Conservation (phyloP, 2,797 vertebrate species). For the Gallinago nigripennis region DNA sequence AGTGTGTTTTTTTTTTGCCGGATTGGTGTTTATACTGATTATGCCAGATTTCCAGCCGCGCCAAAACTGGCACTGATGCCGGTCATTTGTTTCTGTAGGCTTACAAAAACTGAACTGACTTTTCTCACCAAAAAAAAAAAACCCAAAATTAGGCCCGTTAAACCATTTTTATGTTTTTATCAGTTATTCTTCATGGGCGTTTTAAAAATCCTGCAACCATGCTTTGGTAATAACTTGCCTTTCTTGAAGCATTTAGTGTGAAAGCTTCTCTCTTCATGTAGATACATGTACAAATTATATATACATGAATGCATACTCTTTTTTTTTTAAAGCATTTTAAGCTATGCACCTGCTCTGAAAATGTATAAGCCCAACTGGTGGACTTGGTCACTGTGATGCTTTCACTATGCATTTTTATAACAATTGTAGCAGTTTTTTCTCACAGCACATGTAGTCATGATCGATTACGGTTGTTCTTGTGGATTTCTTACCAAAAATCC, state of each 20-base stretch:
- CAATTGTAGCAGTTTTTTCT: not conserved
- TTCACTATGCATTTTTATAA: accelerated
- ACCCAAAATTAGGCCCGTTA: not conserved
- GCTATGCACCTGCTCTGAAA: not conserved
- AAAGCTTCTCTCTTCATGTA: not conserved
- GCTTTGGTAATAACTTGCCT: not conserved
- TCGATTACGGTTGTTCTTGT: not conserved
- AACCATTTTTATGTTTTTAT: not conserved
- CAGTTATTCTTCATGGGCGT: not conserved
- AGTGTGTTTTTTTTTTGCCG: not conserved
- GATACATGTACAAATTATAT: accelerated
- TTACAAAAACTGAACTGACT: not conserved
- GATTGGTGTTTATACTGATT: not conserved
- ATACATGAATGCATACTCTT: accelerated
- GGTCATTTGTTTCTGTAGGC: not conserved
- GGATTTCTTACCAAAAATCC: not conserved
- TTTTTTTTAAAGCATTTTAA: not conserved
- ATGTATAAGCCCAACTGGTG: accelerated
- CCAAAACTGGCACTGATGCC: not conserved
- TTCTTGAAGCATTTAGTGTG: not conserved
- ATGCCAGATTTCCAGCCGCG: not conserved
- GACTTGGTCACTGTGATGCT: accelerated
- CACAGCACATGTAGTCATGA: accelerated
- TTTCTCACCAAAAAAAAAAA: not conserved
- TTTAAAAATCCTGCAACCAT: not conserved